Evolutionary conservation across 1,140 invertebrate species (phyloP).

Genomic region (Steinernema feltiae): DNA sequence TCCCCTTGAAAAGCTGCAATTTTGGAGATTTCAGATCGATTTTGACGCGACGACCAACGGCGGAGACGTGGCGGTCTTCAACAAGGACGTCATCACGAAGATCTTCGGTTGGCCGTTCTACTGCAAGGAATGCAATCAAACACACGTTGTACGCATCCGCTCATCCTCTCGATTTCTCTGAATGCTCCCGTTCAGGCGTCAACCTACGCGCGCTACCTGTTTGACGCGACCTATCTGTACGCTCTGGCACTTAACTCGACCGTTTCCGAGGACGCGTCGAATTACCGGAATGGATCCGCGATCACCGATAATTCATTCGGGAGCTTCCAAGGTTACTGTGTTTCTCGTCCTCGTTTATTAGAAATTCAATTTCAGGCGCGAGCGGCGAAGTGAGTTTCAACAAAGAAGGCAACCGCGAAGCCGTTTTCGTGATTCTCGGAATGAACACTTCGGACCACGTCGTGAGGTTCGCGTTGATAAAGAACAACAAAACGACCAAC

Average conservation of each 20-base stretch:
- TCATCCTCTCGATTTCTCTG: too few relatives aligned
- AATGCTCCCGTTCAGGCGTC: not conserved
- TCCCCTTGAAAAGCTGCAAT: not conserved
- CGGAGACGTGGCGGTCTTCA: not conserved
- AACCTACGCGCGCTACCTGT: not conserved
- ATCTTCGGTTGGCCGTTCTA: not conserved
- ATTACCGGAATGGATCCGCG: not conserved
- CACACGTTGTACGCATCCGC: not conserved
- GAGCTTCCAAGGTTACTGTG: not conserved
- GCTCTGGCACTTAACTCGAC: not conserved
- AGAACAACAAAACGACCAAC: not conserved
- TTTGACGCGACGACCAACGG: not conserved
- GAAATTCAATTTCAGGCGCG: not conserved
- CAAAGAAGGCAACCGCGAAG: not conserved
- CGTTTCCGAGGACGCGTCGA: not conserved
- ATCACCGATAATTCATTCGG: not conserved
- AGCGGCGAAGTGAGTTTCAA: not conserved
- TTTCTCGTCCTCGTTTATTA: not conserved
- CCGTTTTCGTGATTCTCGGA: not conserved
- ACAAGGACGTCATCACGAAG: not conserved
- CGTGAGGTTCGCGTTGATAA: not conserved
- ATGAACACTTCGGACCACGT: conserved; percentile 5
- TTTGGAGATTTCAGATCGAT: not conserved
- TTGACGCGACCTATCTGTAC: not conserved
- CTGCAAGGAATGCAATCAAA: not conserved